Conservation (phyloP, 2,797 vertebrate species). For the Rachycentron canadum region DNA sequence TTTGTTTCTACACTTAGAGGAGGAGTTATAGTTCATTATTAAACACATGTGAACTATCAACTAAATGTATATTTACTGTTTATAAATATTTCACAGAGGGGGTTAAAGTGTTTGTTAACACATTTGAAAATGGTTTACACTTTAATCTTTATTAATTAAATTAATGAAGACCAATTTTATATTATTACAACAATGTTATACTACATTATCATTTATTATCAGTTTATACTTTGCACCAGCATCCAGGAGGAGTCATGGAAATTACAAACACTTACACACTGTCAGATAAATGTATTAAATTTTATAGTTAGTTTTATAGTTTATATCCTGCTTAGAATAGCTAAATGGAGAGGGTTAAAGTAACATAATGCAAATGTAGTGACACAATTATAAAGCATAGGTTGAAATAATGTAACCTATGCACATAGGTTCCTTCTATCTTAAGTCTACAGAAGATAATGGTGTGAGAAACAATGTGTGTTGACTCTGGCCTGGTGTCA, state of each 20-base stretch:
- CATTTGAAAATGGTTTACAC: too few relatives aligned
- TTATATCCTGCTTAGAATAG: background rate
- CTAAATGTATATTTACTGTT: too few relatives aligned
- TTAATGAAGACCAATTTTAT: too few relatives aligned
- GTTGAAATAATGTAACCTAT: background rate
- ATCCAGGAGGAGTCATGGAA: background rate
- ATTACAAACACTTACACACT: background rate
- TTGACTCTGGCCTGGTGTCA: conserved; percentile 29
- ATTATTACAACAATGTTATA: too few relatives aligned
- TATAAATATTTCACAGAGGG: too few relatives aligned
- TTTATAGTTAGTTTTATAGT: too few relatives aligned
- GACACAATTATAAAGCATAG: background rate
- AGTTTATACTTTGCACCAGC: background rate
- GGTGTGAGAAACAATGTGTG: conserved; percentile 5
- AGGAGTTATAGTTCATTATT: too few relatives aligned
- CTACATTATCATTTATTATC: too few relatives aligned
- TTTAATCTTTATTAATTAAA: too few relatives aligned
- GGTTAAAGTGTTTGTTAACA: too few relatives aligned
- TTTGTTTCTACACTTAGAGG: too few relatives aligned
- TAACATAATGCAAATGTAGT: background rate
- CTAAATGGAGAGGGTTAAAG: background rate
- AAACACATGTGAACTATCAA: too few relatives aligned
- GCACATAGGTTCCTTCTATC: background rate
- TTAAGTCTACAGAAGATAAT: conserved; percentile 11
- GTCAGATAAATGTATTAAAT: background rate